Base-by-base conservation (phyloP, 2,888 invertebrate genomes). In the Drosophila paranaensis region DNA sequence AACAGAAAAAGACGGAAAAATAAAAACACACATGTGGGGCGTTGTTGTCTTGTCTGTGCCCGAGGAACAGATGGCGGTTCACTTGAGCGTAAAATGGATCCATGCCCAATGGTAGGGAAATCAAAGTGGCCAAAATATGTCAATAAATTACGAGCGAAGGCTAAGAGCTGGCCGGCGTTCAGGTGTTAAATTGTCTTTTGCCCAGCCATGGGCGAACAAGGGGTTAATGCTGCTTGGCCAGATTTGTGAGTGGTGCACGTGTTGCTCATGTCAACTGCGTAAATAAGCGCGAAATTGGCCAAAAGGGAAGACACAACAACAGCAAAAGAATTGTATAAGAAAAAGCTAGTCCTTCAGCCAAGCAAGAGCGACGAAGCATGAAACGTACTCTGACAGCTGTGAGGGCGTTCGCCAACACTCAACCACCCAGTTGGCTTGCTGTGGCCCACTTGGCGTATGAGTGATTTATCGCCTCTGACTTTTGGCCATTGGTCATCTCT, bases 201-300 rank as follows among this genome's bases (percentile, higher is more conserved):
- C 53, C 39, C 60, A 13, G 45, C n/a, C 10, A 39, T 6, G 42
- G 43, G 64, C 51, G 43, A 69, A 46, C 55, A 83, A 71, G 74
- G 84, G 86, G 82, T 80, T 72, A 78, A 63, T 51, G 69, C 54
- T 30, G 42, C 46, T 45, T 65, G 70, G 55, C 55, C 77, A 69
- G 74, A 77, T 81, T 73, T 85, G 75, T 77, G 81, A 77, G 81
- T 79, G 79, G 81, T 79, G 79, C 85, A 86, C 88, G 83, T 87
- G 87, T 82, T 87, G 88, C 82, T 77, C 79, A 72, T 80, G 82
- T 86, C 84, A 83, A 65, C 71, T 78, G 84, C 77, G 88, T 85
- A 84, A 85, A 86, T 82, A 86, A 81, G 75, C 85, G 88, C 79
- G 79, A 86, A 86, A 85, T 83, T 82, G 85, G 65, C 82, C 73